Base-by-base conservation (phyloP, 2,888 invertebrate species). In the Mythimna ferrago region DNA sequence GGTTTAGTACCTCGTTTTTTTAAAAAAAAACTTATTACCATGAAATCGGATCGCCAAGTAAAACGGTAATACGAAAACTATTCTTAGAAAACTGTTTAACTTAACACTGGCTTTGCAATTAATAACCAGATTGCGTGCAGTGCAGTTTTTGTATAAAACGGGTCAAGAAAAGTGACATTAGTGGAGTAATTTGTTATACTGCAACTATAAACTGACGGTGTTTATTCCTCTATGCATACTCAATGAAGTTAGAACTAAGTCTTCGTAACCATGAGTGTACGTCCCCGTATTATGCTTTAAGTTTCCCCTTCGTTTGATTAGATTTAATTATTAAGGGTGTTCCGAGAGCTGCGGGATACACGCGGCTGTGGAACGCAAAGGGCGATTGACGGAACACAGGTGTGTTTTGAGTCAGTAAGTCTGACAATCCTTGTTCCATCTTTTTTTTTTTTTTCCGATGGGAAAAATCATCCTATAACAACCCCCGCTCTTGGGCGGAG, bases 151-250 rank as follows among this genome's bases (percentile, higher is more conserved):
- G 62, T 77, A 58, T 32, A 56, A 86, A 78, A 56, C 38, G 71
- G 83, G 86, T 84, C 84, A 82, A 79, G 85, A 82, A 80, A 79
- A 78, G 74, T 84, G 76, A 81, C 87, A 81, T 86, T 84, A 86
- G 78, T 71, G 71, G 35, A 21, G 79, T 86, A 81, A 86, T 86
- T 87, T 87, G 85, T 82, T 72, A 85, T 56, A 76, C 82, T 84
- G 87, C 84, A 86, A 67, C 61, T 57, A 66, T 44, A 68, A 71
- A 74, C 63, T 44, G 58, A 57, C n/a, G 10, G 57, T 48, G 56
- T 84, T 84, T 84, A 76, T 80, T 70, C 61, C 69, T 66, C 10
- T 41, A 62, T 71, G 70, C 76, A 81, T 81, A 65, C 62, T 67
- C 16, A 26, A 78, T 64, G 35, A 64, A 66, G 38, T 53, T 53